A percentile compares a stretch with the other conserved stretches of the same genome.
Evolutionary conservation across 2,888 invertebrate genomes (phyloP).

Genomic region (Pyrocoelia pectoralis): DNA sequence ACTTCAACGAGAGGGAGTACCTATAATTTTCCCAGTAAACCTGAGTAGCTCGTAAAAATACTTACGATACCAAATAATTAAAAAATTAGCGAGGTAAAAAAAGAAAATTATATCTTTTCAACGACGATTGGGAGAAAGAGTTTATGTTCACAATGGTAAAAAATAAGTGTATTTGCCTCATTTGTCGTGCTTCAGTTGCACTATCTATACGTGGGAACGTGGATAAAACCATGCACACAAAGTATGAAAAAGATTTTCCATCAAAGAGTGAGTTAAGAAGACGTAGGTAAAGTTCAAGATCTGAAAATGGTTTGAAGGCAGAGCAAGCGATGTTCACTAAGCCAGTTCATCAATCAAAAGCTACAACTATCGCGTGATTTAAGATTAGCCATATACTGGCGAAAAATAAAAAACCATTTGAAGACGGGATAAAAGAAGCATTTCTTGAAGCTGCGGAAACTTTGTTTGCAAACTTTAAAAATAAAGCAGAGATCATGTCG

Average conservation of each 20-base stretch:
- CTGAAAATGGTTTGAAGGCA: constrained; percentile 12
- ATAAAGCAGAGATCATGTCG: constrained; percentile 37
- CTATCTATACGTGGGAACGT: not conserved
- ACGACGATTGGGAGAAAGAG: no score
- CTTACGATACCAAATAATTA: no score
- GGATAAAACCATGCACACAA: not conserved
- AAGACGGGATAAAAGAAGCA: constrained; percentile 39
- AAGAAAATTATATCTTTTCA: no score
- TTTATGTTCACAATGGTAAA: no score
- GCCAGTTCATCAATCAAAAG: constrained; percentile 10
- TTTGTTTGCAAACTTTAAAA: constrained; percentile 39
- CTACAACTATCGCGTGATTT: constrained; percentile 19
- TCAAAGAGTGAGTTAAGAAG: constrained; percentile 17
- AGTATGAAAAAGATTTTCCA: constrained; percentile 1
- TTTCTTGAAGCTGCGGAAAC: constrained; percentile 35
- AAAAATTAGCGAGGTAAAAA: no score
- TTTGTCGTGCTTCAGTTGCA: not conserved
- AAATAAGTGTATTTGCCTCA: not conserved
- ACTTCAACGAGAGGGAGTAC: no score
- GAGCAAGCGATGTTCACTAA: constrained; percentile 17
- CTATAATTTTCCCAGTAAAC: no score
- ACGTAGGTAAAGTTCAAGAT: constrained; percentile 13
- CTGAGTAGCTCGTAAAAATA: no score
- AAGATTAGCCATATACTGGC: constrained; percentile 18
- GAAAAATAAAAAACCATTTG: constrained; percentile 38